Conservation (phyloP, 2,797 vertebrate genomes). For the Artibeus jamaicensis region DNA sequence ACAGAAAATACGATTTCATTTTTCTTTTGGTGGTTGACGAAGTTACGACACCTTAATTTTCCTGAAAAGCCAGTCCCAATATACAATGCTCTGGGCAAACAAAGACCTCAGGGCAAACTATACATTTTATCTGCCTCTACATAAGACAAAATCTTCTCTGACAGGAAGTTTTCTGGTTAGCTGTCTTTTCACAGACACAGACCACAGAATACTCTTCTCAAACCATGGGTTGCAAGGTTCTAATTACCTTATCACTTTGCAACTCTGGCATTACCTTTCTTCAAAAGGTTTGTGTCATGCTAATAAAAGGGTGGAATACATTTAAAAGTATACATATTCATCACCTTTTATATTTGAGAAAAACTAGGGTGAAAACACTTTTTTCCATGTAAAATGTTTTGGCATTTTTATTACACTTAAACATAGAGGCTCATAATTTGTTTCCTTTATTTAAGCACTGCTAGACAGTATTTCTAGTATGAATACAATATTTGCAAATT, state of each 20-base stretch:
- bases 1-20: slow-evolving; percentile 23
- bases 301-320: neutral
- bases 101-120: neutral
- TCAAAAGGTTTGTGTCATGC: neutral
- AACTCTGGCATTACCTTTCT: neutral
- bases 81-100: neutral
- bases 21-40: neutral
- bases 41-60: neutral
- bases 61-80: neutral
- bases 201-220: neutral
- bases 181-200: neutral
- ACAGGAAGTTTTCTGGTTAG: neutral
- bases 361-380: slow-evolving; percentile 19
- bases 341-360: neutral
- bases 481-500: neutral
- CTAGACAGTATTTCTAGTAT: slow-evolving; percentile 33
- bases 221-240: neutral
- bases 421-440: slow-evolving; percentile 3
- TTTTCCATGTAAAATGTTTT: slow-evolving; percentile 43
- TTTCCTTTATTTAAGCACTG: slow-evolving; percentile 30
- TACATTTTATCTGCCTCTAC: neutral
- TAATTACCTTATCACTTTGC: slow-evolving; percentile 23
- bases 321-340: neutral
- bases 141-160: slow-evolving; percentile 22
- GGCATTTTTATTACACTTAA: slow-evolving; percentile 12